Base-by-base conservation (phyloP, 2,888 invertebrate genomes). In the Caenorhabditis becei region DNA sequence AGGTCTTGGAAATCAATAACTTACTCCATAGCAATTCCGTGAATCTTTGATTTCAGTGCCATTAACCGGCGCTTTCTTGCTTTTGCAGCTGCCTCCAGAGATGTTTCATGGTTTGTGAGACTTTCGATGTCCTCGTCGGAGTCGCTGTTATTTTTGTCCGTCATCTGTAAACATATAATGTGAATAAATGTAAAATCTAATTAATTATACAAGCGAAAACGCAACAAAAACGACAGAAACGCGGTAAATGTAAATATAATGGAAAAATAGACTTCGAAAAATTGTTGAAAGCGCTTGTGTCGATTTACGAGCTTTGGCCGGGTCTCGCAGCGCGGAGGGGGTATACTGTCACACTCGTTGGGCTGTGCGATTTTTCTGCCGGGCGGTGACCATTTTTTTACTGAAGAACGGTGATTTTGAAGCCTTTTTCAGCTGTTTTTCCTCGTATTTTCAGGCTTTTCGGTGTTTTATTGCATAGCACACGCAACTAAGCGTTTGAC, bases 11-110 rank as follows among this genome's bases (percentile, higher is more conserved):
- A 53, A 35, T 41, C 8, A 20, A 63, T 8, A 24, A 65, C 62
- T 71, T 24, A 85, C 84, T 77, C 70, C 85, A 86, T 86, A 47
- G 79, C 74, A 24, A 86, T 70, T 10, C 86, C 86, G 67, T 85
- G 79, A 63, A 85, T 80, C 58, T 77, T 82, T 11, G 84, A 82
- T 54, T 85, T 86, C 81, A 86, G 54, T 16, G 78, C 84, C 56
- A 86, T 32, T 47, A 86, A 83, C 28, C 86, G 51, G 7, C 82
- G 58, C 63, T 86, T 84, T 53, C 84, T 54, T 0, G 80, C 82
- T 44, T 79, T 74, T n/a, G 86, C 86, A 0, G 82, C 83, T 7
- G 70, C 62, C 37, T 86, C 86, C 26, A 83, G 23, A 10, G 77
- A 74, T 1, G 85, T 82, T 56, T 74, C 77, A 47, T 81, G 71